Evolutionary conservation across 2,113 vertebrate species (phyloP).

Genomic region (Sinocyclocheilus anophthalmus): DNA sequence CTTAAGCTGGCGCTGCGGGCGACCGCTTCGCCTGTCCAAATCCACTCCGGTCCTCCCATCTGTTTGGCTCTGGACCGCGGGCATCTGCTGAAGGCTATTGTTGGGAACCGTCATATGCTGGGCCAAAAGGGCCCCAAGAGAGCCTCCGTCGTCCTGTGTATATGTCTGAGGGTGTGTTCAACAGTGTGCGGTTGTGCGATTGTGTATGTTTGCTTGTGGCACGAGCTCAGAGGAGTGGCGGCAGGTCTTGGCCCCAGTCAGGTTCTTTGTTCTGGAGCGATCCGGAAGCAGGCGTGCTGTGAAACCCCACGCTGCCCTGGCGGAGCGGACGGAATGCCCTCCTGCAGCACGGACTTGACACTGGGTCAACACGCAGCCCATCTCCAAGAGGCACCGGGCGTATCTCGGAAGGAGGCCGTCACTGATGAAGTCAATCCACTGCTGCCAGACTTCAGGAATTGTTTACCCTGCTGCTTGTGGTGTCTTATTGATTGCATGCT

Average conservation of each 20-base stretch:
- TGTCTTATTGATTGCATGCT: slow-evolving; percentile 28
- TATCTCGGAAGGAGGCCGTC: not conserved
- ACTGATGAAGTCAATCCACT: not conserved
- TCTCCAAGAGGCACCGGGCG: slow-evolving; percentile 17
- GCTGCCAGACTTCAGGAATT: slow-evolving; percentile 8
- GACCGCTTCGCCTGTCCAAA: slow-evolving; percentile 37
- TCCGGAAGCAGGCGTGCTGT: slow-evolving; percentile 56
- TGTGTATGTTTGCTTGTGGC: slow-evolving; percentile 55
- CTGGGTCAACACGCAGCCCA: slow-evolving; percentile 56
- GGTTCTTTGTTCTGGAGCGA: slow-evolving; percentile 68
- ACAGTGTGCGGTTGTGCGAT: slow-evolving; percentile 47
- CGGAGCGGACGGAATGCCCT: slow-evolving; percentile 65
- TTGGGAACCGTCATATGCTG: slow-evolving; percentile 76
- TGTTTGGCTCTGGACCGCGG: slow-evolving; percentile 73
- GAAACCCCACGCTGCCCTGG: slow-evolving; percentile 58
- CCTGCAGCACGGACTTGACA: slow-evolving; percentile 49
- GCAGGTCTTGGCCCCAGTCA: slow-evolving; percentile 68
- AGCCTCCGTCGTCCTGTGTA: slow-evolving; percentile 61
- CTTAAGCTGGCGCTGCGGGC: slow-evolving; percentile 66
- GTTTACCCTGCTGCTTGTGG: not conserved
- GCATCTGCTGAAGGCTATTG: slow-evolving; percentile 77
- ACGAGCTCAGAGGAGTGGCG: slow-evolving; percentile 51
- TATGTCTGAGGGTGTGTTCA: slow-evolving; percentile 43
- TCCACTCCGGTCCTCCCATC: slow-evolving; percentile 71
- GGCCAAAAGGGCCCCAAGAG: slow-evolving; percentile 76